phyloP scores from a whole-genome alignment of 1,140 invertebrate species.

The Cherax quadricarinatus region DNA sequence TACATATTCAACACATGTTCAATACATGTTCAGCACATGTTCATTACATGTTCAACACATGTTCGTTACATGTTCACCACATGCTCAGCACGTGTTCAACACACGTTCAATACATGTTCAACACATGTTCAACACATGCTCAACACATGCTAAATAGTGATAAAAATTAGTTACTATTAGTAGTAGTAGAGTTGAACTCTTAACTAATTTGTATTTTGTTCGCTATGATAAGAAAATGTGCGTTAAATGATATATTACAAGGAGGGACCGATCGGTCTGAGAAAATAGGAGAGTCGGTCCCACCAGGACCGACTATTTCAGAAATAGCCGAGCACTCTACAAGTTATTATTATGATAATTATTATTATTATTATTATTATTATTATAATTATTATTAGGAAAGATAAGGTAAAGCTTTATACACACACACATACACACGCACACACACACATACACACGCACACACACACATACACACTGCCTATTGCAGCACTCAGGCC shows the following conservation, averaged over 20 bases:
- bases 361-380: background rate
- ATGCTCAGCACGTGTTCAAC: no score
- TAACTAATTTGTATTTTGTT: slow-evolving; percentile 12
- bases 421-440: background rate
- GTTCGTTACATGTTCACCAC: no score
- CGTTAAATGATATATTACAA: slow-evolving; percentile 66
- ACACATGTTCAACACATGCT: background rate
- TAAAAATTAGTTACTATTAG: slow-evolving; percentile 65
- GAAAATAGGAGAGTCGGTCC: slow-evolving; percentile 52
- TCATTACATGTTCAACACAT: no score
- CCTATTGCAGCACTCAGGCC: slow-evolving; percentile 6
- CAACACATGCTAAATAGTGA: slow-evolving; percentile 63
- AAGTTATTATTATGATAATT: background rate
- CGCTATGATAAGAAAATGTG: slow-evolving; percentile 37
- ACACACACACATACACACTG: slow-evolving; percentile 26
- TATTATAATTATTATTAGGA: background rate
- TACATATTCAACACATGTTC: no score
- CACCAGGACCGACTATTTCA: slow-evolving; percentile 17
- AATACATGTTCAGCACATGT: no score
- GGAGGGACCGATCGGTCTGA: slow-evolving; percentile 48
- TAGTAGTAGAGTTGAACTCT: slow-evolving; percentile 43
- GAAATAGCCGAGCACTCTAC: slow-evolving; percentile 47
- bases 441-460: slow-evolving; percentile 13
- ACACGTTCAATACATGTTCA: no score
- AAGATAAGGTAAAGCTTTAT: slow-evolving; percentile 33